Evolutionary conservation across 37 sponge, comb jelly and placozoan species (phyloP), one percentile per base, ranked within the genome.

Genomic region (Beroe forskalii): DNA sequence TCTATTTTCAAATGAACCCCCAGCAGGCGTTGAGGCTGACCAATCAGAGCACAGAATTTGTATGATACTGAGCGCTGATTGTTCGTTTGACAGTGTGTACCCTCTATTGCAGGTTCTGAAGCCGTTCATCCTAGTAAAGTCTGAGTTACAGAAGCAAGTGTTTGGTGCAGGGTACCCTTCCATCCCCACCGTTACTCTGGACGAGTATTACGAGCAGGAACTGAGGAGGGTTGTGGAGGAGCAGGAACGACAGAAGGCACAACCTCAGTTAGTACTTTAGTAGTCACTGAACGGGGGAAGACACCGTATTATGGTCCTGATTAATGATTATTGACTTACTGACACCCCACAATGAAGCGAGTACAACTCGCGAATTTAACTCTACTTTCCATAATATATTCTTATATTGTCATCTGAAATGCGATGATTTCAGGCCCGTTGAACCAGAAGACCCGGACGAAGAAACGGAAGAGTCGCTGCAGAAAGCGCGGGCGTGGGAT

Each of bases 91-190:
- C n/a, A n/a, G n/a, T n/a, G n/a, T n/a, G n/a, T n/a, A n/a, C n/a
- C n/a, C n/a, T n/a, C n/a, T n/a, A n/a, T n/a, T n/a, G n/a, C 86
- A 80, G 86, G 86, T 44, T 12, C 20, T 80, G 86, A 80, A 80
- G 55, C 86, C 86, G 4, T 91, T 91, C 14, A 67, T 91, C 23
- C 48, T 91, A 44, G 62, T 67, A 12, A 67, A 67, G 40, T 55
- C 41, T 28, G 91, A 91, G 48, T 23, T 60, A 35, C 90, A 95
- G 94, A 67, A 89, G 25, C 90, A 94, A 67, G 97, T 99, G 76
- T 96, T 96, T 91, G 99, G 99, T 19, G 99, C 97, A 20, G 99
- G 99, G 12, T 99, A 99, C 48, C 99, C 99, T 12, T 95, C 96
- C 64, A 92, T 96, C 0, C 99, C 99, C 30, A 94, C 96, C 3